Conservation (phyloP, 2,113 vertebrate species). For the Rhegmatorhina hoffmannsi region DNA sequence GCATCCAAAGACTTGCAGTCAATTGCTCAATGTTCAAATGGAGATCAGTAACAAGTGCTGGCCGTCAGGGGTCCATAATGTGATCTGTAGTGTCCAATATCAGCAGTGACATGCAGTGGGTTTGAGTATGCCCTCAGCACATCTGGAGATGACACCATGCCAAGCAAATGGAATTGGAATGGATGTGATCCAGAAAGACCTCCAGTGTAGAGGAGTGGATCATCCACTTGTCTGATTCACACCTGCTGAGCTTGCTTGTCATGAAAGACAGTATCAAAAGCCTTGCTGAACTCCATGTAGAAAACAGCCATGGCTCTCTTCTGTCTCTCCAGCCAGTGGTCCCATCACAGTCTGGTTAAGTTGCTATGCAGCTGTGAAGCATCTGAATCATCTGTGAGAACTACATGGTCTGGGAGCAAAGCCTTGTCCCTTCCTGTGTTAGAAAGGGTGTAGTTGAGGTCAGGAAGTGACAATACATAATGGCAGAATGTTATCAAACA, state of each 20-base stretch:
- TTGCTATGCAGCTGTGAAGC: background rate
- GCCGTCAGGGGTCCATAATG: background rate
- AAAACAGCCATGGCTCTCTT: background rate
- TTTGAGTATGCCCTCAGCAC: background rate
- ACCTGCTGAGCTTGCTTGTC: background rate
- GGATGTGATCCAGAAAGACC: no score
- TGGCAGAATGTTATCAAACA: background rate
- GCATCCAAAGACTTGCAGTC: background rate
- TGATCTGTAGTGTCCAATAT: rapidly evolving
- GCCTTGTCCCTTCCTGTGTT: background rate
- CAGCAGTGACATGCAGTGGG: rapidly evolving
- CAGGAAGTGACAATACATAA: background rate
- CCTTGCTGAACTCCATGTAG: background rate
- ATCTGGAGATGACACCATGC: rapidly evolving
- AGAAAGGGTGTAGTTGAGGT: background rate
- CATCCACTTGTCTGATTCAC: background rate
- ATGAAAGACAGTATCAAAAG: background rate
- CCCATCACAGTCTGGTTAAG: background rate
- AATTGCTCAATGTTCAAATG: background rate
- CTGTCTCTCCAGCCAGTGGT: background rate
- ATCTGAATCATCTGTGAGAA: background rate
- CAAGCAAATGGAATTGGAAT: background rate
- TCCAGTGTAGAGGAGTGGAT: background rate
- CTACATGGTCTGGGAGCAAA: background rate
- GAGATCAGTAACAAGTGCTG: background rate